These are phyloP conservation scores for Pomacea canaliculata DNA, from an alignment of 2,888 invertebrate species.

Conservation along the genomic window DNA sequence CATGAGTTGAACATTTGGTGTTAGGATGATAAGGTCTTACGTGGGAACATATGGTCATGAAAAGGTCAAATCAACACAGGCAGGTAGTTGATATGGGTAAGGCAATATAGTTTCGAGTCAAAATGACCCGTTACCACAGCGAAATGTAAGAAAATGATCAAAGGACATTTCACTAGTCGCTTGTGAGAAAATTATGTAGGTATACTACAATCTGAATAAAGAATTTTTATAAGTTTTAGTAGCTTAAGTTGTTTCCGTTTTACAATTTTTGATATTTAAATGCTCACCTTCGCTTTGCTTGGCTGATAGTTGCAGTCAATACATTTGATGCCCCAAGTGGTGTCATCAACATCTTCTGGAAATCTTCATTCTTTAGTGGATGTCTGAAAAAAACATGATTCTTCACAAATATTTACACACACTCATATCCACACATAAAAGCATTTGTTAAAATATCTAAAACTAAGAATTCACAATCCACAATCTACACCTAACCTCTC, in stretches of 20 bases:
- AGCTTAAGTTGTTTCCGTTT: too few species aligned
- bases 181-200: too few species aligned
- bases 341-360: slow-evolving; percentile 94
- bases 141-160: too few species aligned
- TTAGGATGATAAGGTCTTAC: too few species aligned
- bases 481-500: not conserved
- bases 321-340: slow-evolving; percentile 76
- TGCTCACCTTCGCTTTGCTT: slow-evolving; percentile 38
- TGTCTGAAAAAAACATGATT: slow-evolving; percentile 47
- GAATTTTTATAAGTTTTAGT: too few species aligned
- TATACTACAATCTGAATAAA: too few species aligned
- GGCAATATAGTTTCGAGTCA: too few species aligned
- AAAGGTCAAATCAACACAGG: too few species aligned
- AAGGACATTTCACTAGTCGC: too few species aligned
- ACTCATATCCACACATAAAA: not conserved
- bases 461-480: not conserved
- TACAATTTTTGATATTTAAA: not conserved
- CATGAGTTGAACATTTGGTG: not conserved
- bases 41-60: too few species aligned
- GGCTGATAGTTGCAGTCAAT: slow-evolving; percentile 32
- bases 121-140: too few species aligned
- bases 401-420: not conserved
- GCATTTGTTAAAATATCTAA: not conserved
- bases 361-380: slow-evolving; percentile 93
- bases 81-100: too few species aligned